A percentile compares a stretch with the other conserved stretches of the same genome.
Evolutionary conservation across 2,797 vertebrate genomes (phyloP).

Genomic region (Eidolon dupreanum): DNA sequence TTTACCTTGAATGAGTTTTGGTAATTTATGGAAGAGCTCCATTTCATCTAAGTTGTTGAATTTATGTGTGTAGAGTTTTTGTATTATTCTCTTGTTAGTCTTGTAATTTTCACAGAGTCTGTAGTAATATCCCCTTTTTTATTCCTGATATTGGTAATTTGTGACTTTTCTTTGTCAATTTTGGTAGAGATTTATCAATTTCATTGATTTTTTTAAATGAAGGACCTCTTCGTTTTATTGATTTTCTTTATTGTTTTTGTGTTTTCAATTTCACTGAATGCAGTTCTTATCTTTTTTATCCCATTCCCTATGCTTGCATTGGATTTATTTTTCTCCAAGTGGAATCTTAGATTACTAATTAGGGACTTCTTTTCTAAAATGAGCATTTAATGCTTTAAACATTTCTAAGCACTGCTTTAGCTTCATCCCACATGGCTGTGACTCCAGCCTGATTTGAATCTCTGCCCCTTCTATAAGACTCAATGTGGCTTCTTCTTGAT

Average conservation of each 20-base stretch:
- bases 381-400: neutral
- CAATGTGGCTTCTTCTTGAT: too few species aligned
- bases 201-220: neutral
- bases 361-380: neutral
- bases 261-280: neutral
- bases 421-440: neutral
- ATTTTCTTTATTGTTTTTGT: conserved; percentile 5
- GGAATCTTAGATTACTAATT: neutral
- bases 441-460: too few species aligned
- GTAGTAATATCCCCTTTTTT: neutral
- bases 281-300: neutral
- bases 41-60: neutral
- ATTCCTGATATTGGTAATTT: neutral
- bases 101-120: neutral
- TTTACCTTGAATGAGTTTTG: neutral
- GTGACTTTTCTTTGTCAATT: neutral
- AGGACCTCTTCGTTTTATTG: neutral
- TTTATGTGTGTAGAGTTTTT: neutral
- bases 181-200: conserved; percentile 4
- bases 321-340: conserved; percentile 29
- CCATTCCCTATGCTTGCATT: neutral
- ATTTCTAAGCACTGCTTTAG: neutral
- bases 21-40: neutral
- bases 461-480: too few species aligned
- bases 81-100: neutral